Percentiles rank a stretch among this genome's conserved stretches.
Evolutionary conservation across 1,140 invertebrate species (phyloP).

Genomic region (Euwallacea fornicatus): DNA sequence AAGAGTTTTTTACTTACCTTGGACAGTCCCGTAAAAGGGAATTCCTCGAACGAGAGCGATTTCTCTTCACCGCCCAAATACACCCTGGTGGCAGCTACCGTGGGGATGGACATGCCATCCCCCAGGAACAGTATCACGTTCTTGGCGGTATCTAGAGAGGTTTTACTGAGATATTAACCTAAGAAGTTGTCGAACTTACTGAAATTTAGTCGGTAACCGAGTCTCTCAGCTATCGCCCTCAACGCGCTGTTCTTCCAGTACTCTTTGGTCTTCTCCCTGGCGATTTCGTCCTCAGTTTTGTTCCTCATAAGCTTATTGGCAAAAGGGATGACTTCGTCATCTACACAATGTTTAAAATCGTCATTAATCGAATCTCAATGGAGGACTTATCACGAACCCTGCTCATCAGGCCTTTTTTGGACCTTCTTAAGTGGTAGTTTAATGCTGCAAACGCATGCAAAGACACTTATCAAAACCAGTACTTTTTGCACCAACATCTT

Average conservation of each 20-base stretch:
- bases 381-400: conserved; percentile 4
- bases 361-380: neutral
- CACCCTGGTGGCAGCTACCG: conserved; percentile 70
- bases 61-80: conserved; percentile 72
- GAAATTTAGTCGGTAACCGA: conserved; percentile 30
- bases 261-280: conserved; percentile 36
- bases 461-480: neutral
- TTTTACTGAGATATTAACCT: neutral
- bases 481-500: neutral
- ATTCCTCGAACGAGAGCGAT: conserved; percentile 73
- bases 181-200: conserved; percentile 32
- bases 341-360: neutral
- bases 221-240: conserved; percentile 29
- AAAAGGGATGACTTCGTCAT: conserved; percentile 29
- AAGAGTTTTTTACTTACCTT: conserved; percentile 60
- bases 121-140: conserved; percentile 81
- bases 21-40: conserved; percentile 70
- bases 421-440: neutral
- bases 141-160: conserved; percentile 57
- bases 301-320: conserved; percentile 31
- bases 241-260: conserved; percentile 38
- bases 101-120: conserved; percentile 79
- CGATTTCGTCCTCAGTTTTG: conserved; percentile 31
- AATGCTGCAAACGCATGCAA: neutral
- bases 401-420: conserved; percentile 6